Percentiles rank a stretch among this genome's conserved stretches.
Conservation (phyloP, 2,888 invertebrate species). For the Perizoma affinitatum region DNA sequence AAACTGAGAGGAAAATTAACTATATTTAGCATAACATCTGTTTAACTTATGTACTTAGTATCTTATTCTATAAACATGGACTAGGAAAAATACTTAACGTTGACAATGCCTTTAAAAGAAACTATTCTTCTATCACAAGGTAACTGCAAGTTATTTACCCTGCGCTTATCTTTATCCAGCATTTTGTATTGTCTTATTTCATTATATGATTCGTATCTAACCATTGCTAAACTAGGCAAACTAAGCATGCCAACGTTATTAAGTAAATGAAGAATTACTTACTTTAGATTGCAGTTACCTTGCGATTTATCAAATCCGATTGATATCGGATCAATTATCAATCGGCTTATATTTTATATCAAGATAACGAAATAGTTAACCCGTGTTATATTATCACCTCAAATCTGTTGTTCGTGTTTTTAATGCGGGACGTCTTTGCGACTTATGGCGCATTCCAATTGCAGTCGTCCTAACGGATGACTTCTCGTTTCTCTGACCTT, state of each 20-base stretch:
- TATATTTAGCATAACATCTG: slow-evolving; percentile 73
- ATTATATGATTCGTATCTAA: too few species aligned
- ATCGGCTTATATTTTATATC: too few species aligned
- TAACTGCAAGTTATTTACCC: slow-evolving; percentile 30
- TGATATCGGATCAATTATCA: too few species aligned
- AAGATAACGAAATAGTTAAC: slow-evolving; percentile 3
- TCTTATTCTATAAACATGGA: slow-evolving; percentile 61
- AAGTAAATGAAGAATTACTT: neutral
- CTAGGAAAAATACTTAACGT: slow-evolving; percentile 59
- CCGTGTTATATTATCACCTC: slow-evolving; percentile 1
- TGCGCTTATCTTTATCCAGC: neutral
- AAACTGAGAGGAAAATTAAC: slow-evolving; percentile 61
- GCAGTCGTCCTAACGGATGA: too few species aligned
- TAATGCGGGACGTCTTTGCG: neutral
- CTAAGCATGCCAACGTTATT: too few species aligned
- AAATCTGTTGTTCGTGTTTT: slow-evolving; percentile 14
- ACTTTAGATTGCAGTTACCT: slow-evolving; percentile 12
- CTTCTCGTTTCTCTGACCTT: too few species aligned
- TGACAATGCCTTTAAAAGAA: slow-evolving; percentile 41
- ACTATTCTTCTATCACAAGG: slow-evolving; percentile 36
- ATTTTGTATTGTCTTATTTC: too few species aligned
- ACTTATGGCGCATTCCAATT: too few species aligned
- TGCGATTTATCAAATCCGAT: slow-evolving; percentile 10
- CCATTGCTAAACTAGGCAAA: too few species aligned
- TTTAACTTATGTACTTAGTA: slow-evolving; percentile 55